Conservation (phyloP, 2,888 invertebrate genomes). For the Hirtodrosophila confusa region DNA sequence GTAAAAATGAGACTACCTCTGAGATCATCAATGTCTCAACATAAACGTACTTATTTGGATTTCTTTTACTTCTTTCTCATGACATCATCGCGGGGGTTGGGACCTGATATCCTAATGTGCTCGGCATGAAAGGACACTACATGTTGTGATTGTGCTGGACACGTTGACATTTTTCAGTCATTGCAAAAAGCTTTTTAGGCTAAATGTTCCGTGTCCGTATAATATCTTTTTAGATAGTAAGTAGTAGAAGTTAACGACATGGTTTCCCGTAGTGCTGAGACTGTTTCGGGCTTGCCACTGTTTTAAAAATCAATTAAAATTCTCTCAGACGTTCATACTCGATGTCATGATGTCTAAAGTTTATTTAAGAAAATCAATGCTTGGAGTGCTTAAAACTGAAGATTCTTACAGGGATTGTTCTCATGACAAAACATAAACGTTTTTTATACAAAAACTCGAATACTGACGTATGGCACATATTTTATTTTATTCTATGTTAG, state of each 20-base stretch:
- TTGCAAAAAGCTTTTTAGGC: conserved; percentile 55
- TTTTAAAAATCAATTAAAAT: conserved; percentile 43
- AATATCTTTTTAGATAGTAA: conserved; percentile 42
- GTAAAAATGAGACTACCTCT: conserved; percentile 16
- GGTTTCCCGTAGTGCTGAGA: conserved; percentile 9
- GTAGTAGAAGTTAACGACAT: conserved; percentile 26
- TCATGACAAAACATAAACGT: not conserved
- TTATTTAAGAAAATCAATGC: too few relatives aligned
- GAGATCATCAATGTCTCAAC: conserved; percentile 56
- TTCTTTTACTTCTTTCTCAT: conserved; percentile 42
- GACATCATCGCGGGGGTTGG: conserved; percentile 30
- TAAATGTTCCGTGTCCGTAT: conserved; percentile 43
- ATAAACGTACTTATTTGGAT: conserved; percentile 43
- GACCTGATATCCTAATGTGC: conserved; percentile 36
- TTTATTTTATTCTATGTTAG: too few relatives aligned
- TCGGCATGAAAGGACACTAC: conserved; percentile 30
- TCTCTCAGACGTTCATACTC: not conserved
- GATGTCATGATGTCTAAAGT: too few relatives aligned
- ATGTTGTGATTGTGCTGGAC: conserved; percentile 40
- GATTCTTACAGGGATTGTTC: too few relatives aligned
- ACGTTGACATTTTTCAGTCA: conserved; percentile 47
- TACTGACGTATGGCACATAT: too few relatives aligned
- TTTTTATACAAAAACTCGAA: too few relatives aligned
- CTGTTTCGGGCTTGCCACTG: not conserved
- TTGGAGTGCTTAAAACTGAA: too few relatives aligned